phyloP scores from a whole-genome alignment of 2,888 invertebrate species.

The Chaitophorus viminalis region DNA sequence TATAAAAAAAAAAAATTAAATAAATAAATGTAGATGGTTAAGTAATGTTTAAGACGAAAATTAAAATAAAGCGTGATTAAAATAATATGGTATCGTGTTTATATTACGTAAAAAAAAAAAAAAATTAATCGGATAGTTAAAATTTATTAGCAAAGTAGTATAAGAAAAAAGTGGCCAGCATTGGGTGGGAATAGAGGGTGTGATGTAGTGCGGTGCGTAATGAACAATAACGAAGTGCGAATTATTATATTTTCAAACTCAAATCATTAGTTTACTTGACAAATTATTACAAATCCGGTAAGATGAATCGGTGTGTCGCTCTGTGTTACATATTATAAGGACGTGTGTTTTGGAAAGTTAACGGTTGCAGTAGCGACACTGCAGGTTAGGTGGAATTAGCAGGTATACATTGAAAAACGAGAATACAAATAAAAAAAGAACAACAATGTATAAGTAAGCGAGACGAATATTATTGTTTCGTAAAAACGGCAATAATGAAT shows the following conservation, averaged over 20 bases:
- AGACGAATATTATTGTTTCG: not conserved
- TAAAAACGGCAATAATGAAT: not conserved
- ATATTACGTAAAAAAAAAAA: not conserved
- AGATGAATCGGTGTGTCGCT: not conserved
- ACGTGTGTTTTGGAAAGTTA: not conserved
- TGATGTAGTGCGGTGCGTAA: too few species aligned
- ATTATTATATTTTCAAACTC: not conserved
- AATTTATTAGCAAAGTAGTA: not conserved
- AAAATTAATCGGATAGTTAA: not conserved
- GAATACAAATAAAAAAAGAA: not conserved
- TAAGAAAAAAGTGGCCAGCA: not conserved
- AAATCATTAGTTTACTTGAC: not conserved
- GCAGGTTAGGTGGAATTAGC: not conserved
- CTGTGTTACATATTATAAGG: not conserved
- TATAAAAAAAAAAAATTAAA: not conserved
- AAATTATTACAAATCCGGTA: not conserved
- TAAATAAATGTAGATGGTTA: not conserved
- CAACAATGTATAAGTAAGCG: not conserved
- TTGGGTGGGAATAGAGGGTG: not conserved
- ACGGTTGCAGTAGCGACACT: not conserved
- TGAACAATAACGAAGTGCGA: not conserved
- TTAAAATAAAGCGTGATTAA: conserved; percentile 16
- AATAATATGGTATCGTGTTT: not conserved
- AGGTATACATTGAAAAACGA: not conserved
- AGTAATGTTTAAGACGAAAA: not conserved